These are phyloP conservation scores for Choristoneura rosaceana DNA, from an alignment of 2,888 invertebrate species.

Conservation along the genomic window DNA sequence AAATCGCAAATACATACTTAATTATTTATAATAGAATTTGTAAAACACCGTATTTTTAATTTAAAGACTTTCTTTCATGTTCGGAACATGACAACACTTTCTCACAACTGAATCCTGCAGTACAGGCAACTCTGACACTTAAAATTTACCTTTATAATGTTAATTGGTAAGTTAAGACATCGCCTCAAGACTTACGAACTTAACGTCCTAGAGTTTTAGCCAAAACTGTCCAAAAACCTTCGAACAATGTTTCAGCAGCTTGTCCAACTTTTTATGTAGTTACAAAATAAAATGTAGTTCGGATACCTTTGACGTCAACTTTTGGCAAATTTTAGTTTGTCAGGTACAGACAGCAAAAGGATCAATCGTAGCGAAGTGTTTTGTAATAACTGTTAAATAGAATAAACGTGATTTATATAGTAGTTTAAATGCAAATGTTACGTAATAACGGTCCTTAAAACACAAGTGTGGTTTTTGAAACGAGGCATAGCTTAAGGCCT, in stretches of 20 bases:
- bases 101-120: background rate
- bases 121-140: background rate
- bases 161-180: slow-evolving; percentile 7
- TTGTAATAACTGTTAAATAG: no score
- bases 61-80: background rate
- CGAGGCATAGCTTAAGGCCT: no score
- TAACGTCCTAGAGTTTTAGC: slow-evolving; percentile 16
- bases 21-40: no score
- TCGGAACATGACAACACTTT: slow-evolving; percentile 8
- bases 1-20: no score
- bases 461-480: no score
- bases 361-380: background rate
- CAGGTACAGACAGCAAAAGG: background rate
- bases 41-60: background rate
- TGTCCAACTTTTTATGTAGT: slow-evolving; percentile 25
- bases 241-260: slow-evolving; percentile 25
- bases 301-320: slow-evolving; percentile 17
- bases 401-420: no score
- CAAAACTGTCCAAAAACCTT: slow-evolving; percentile 27
- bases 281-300: slow-evolving; percentile 28
- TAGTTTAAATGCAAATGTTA: no score
- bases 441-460: no score
- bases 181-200: slow-evolving; percentile 8
- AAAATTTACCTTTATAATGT: slow-evolving; percentile 24
- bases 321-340: slow-evolving; percentile 7